These are phyloP conservation scores for Physella acuta DNA, from an alignment of 1,140 invertebrate species.

Conservation along the genomic window DNA sequence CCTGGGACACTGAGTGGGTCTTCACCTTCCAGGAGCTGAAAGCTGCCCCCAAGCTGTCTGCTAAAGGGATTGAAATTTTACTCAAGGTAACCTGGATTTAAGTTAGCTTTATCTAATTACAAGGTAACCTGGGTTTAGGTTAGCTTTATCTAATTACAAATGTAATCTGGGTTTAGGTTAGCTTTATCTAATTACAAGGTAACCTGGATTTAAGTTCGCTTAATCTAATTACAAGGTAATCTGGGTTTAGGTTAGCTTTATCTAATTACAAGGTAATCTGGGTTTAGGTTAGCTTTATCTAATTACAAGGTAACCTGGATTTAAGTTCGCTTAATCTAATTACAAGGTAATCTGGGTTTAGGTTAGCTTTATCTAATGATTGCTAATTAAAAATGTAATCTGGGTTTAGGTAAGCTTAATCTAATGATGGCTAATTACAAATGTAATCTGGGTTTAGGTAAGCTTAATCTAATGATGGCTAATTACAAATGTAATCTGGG, in stretches of 20 bases:
- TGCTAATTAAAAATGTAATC: too few relatives aligned
- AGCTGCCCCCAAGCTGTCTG: slow-evolving; percentile 46
- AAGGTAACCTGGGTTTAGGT: not conserved
- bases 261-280: not conserved
- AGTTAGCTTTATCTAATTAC: not conserved
- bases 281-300: slow-evolving; percentile 1
- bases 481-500: not conserved
- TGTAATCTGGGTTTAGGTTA: not conserved
- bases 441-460: not conserved
- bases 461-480: not conserved
- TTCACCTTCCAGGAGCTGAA: slow-evolving; percentile 54
- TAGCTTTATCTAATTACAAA: not conserved
- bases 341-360: not conserved
- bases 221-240: not conserved
- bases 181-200: not conserved
- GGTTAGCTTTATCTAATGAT: not conserved
- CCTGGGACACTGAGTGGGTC: slow-evolving; percentile 58
- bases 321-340: not conserved
- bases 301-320: not conserved
- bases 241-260: not conserved
- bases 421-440: too few relatives aligned
- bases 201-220: not conserved
- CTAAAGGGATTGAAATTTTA: slow-evolving; percentile 54
- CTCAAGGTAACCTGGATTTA: slow-evolving; percentile 46
- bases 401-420: not conserved